phyloP scores from a whole-genome alignment of 2,113 vertebrate species.

The Perccottus glenii region DNA sequence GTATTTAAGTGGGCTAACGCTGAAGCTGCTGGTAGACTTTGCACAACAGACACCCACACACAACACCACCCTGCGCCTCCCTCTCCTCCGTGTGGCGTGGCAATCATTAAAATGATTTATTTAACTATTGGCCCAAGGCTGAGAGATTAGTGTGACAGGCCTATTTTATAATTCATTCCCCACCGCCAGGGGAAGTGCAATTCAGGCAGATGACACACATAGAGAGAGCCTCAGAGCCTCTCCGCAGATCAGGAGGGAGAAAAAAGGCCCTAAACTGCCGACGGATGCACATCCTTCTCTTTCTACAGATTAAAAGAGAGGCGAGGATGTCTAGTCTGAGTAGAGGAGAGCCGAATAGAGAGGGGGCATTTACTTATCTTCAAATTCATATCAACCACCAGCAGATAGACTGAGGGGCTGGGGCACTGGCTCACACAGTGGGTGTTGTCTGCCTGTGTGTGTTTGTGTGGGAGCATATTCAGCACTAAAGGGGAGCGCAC shows the following conservation, averaged over 20 bases:
- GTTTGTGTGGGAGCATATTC: conserved; percentile 50
- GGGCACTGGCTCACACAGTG: conserved; percentile 35
- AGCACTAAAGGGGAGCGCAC: conserved; percentile 52
- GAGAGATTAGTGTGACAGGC: conserved; percentile 79
- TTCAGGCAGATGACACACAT: conserved; percentile 73
- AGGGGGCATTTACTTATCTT: conserved; percentile 65
- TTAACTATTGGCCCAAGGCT: conserved; percentile 78
- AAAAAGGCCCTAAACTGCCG: conserved; percentile 58
- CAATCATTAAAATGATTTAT: conserved; percentile 82
- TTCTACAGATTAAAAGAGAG: conserved; percentile 66
- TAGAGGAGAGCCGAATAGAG: conserved; percentile 43
- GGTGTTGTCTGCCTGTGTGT: conserved; percentile 28
- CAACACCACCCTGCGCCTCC: conserved; percentile 57
- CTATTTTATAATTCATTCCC: conserved; percentile 81
- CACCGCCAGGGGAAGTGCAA: conserved; percentile 70
- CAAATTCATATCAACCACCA: conserved; percentile 68
- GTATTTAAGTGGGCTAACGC: conserved; percentile 28
- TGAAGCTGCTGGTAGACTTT: conserved; percentile 53
- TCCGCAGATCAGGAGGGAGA: conserved; percentile 41
- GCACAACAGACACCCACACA: conserved; percentile 58
- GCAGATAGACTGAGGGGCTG: conserved; percentile 45
- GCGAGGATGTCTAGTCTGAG: conserved; percentile 57
- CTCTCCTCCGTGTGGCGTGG: conserved; percentile 61
- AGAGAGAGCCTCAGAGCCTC: conserved; percentile 56
- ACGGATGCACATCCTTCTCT: conserved; percentile 66